These are phyloP conservation scores for Chelonus insularis DNA, from an alignment of 1,140 invertebrate species.

Conservation along the genomic window DNA sequence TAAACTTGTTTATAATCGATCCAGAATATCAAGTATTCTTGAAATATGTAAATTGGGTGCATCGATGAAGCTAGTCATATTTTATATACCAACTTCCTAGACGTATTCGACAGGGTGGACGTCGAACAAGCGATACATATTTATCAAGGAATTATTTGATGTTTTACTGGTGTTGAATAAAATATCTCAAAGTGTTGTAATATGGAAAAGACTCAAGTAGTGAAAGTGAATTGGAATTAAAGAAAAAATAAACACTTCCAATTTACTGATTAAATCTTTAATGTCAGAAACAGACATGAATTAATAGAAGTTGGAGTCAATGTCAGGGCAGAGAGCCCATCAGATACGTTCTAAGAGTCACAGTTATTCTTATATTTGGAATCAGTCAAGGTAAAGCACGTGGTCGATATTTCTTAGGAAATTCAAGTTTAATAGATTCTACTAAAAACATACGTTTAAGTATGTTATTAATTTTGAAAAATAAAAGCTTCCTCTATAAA, in stretches of 20 bases:
- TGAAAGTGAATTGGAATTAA: too few relatives aligned
- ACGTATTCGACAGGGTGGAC: conserved; percentile 6
- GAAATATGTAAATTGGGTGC: conserved; percentile 4
- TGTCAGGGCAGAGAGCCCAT: not conserved
- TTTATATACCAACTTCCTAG: not conserved
- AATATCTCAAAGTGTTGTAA: conserved; percentile 1
- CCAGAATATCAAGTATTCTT: not conserved
- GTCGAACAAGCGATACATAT: not conserved
- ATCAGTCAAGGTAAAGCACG: conserved; percentile 41
- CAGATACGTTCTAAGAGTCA: not conserved
- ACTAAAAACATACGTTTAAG: too few relatives aligned
- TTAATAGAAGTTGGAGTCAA: not conserved
- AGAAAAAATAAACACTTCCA: too few relatives aligned
- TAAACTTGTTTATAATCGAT: too few relatives aligned
- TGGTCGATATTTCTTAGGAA: conserved; percentile 44
- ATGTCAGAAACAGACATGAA: not conserved
- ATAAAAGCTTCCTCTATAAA: too few relatives aligned
- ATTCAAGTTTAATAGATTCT: conserved; percentile 40
- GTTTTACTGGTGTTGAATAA: not conserved
- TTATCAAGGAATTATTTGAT: conserved; percentile 10
- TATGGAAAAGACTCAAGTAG: too few relatives aligned
- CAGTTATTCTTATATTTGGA: not conserved
- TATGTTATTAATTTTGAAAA: too few relatives aligned
- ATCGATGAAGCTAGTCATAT: conserved; percentile 8
- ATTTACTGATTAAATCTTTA: not conserved